Percentiles rank a stretch among this genome's conserved stretches.
These are phyloP conservation scores for Nestor notabilis DNA, from an alignment of 2,113 vertebrate species.

Conservation along the genomic window DNA sequence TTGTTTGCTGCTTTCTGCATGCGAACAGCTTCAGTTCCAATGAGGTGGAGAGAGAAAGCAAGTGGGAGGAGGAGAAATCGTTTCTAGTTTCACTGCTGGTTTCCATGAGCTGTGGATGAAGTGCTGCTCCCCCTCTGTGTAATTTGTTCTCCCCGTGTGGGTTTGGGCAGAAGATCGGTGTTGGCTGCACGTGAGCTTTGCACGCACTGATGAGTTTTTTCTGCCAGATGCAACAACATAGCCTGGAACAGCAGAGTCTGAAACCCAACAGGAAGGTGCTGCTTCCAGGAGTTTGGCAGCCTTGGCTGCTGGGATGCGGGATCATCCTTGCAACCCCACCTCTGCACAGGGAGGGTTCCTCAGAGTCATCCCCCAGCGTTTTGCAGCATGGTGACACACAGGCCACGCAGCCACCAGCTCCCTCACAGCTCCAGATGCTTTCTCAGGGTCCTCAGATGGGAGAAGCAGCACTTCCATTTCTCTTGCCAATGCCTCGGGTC, in stretches of 20 bases:
- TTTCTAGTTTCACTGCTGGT: background rate
- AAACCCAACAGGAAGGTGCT: background rate
- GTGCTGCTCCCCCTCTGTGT: background rate
- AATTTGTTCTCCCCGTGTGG: background rate
- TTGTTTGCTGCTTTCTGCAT: background rate
- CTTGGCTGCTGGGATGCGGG: rapidly evolving
- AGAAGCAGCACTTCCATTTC: background rate
- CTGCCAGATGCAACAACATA: background rate
- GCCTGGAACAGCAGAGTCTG: rapidly evolving
- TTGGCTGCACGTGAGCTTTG: background rate
- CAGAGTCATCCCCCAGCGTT: background rate
- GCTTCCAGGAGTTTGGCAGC: background rate
- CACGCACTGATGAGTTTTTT: background rate
- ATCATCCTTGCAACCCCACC: background rate
- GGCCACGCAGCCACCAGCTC: rapidly evolving
- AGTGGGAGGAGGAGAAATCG: background rate
- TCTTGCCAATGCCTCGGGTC: background rate
- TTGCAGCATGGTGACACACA: rapidly evolving
- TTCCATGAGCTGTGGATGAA: background rate
- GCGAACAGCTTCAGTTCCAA: background rate
- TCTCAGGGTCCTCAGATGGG: rapidly evolving
- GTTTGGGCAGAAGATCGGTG: background rate
- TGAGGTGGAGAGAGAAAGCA: background rate
- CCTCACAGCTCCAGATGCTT: background rate
- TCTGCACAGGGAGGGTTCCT: background rate